Percentiles rank a stretch among this genome's conserved stretches.
Evolutionary conservation across 2,888 invertebrate species (phyloP).

Genomic region (Zhuqinia jingwanae): DNA sequence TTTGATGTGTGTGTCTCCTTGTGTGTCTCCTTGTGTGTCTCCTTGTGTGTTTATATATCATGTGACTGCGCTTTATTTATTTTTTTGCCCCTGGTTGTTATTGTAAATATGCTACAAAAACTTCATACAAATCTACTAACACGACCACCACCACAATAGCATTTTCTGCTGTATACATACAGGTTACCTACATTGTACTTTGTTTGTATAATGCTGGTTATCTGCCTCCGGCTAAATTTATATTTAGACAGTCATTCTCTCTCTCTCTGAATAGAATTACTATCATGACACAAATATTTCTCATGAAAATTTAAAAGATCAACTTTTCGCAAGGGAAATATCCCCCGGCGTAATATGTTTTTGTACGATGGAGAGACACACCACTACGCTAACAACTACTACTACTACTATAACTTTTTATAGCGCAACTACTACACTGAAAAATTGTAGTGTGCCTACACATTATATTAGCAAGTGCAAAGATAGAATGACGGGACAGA

Average conservation of each 20-base stretch:
- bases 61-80: too few species aligned
- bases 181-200: too few species aligned
- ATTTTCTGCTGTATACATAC: too few species aligned
- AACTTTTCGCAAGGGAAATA: conserved; percentile 72
- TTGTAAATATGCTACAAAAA: background rate
- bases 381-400: too few species aligned
- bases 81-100: too few species aligned
- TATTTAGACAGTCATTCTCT: conserved; percentile 62
- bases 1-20: background rate
- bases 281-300: conserved; percentile 73
- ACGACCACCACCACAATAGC: too few species aligned
- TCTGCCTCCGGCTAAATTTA: conserved; percentile 62
- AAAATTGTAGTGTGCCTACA: too few species aligned
- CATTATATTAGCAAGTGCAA: too few species aligned
- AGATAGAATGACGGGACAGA: too few species aligned
- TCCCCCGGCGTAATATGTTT: conserved; percentile 44
- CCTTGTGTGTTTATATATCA: too few species aligned
- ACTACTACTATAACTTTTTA: too few species aligned
- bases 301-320: conserved; percentile 71
- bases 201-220: background rate
- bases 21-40: background rate
- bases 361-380: background rate
- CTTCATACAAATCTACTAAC: background rate
- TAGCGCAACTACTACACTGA: too few species aligned
- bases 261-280: conserved; percentile 64